Percentiles rank a stretch among this genome's conserved stretches.
phyloP scores from a whole-genome alignment of 2,888 invertebrate species.

The Tanytarsus gracilentus region DNA sequence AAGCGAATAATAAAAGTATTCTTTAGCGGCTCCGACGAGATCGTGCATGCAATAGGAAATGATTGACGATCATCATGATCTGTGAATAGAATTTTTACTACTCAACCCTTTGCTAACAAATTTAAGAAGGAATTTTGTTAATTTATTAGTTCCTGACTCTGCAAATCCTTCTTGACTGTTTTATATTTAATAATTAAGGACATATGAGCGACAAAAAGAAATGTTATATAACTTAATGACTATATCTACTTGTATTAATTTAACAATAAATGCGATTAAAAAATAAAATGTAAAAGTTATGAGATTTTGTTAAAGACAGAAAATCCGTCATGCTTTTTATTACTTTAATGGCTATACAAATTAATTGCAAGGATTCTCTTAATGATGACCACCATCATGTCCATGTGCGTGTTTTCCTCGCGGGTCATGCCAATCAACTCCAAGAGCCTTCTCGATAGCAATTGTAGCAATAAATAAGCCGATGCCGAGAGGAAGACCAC shows the following conservation, averaged over 20 bases:
- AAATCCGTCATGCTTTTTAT: not conserved
- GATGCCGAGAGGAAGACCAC: conserved; percentile 59
- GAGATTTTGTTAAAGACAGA: too few species aligned
- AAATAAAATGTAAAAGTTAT: too few species aligned
- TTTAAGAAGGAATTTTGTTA: too few species aligned
- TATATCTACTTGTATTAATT: too few species aligned
- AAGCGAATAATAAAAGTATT: conserved; percentile 33
- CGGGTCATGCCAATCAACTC: conserved; percentile 34
- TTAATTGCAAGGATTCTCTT: conserved; percentile 34
- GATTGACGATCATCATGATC: conserved; percentile 10
- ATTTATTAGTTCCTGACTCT: too few species aligned
- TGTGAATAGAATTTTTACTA: not conserved
- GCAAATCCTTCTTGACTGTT: too few species aligned
- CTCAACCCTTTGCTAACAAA: too few species aligned
- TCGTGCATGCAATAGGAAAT: conserved; percentile 23
- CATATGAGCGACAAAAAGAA: too few species aligned
- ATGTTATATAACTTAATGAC: too few species aligned
- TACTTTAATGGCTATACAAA: not conserved
- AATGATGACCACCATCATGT: conserved; percentile 45
- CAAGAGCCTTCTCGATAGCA: conserved; percentile 42
- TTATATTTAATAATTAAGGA: too few species aligned
- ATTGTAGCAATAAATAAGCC: conserved; percentile 50
- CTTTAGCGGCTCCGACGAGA: conserved; percentile 33
- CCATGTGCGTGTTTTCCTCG: conserved; percentile 38
- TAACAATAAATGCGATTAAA: too few species aligned